A percentile compares a stretch with the other conserved stretches of the same genome.
Conservation (phyloP, 2,888 invertebrate species). For the Tipula lateralis region DNA sequence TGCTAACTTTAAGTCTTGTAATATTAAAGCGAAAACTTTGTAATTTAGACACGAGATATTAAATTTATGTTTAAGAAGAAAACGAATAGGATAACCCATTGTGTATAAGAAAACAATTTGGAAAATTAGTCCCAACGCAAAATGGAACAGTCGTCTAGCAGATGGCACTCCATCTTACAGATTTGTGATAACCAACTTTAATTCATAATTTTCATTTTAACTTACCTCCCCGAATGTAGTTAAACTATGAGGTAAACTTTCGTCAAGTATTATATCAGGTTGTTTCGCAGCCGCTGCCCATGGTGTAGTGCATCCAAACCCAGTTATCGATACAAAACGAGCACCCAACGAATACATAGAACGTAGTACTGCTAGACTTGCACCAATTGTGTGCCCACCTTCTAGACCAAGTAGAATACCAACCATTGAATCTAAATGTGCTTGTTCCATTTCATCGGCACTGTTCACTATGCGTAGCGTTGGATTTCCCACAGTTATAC, state of each 20-base stretch:
- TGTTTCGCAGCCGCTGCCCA: slow-evolving; percentile 51
- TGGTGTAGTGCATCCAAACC: slow-evolving; percentile 60
- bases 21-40: not conserved
- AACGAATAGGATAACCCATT: not conserved
- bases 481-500: slow-evolving; percentile 53
- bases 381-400: slow-evolving; percentile 64
- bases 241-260: slow-evolving; percentile 46
- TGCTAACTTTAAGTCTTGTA: not conserved
- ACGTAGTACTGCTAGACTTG: slow-evolving; percentile 60
- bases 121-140: not conserved
- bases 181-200: too few relatives aligned
- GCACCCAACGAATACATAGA: slow-evolving; percentile 63
- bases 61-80: not conserved
- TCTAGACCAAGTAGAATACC: slow-evolving; percentile 61
- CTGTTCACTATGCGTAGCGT: slow-evolving; percentile 54
- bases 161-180: not conserved
- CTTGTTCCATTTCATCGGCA: slow-evolving; percentile 56
- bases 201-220: not conserved
- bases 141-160: not conserved
- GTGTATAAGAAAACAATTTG: not conserved
- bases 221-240: slow-evolving; percentile 50
- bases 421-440: slow-evolving; percentile 56
- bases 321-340: slow-evolving; percentile 62
- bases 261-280: slow-evolving; percentile 42
- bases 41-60: not conserved